These are phyloP conservation scores for Cinclus mexicanus DNA, from an alignment of 2,113 vertebrate species.

Conservation along the genomic window DNA sequence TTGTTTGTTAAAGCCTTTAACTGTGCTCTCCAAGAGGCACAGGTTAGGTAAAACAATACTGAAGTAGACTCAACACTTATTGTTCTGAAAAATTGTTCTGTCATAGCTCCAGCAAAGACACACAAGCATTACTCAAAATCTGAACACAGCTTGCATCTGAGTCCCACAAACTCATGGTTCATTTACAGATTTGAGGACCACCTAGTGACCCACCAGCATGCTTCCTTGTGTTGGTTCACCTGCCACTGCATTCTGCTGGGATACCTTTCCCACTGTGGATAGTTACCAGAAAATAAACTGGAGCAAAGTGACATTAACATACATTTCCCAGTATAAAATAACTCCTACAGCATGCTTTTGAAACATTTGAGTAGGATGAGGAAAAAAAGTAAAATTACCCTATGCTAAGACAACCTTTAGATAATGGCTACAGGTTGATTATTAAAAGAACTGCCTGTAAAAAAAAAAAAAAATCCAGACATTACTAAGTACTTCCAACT, in stretches of 20 bases:
- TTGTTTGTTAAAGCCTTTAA: background rate
- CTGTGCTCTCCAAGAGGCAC: background rate
- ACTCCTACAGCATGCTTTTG: background rate
- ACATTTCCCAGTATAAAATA: background rate
- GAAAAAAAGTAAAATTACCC: background rate
- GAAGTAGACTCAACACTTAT: background rate
- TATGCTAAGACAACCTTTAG: background rate
- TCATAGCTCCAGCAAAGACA: background rate
- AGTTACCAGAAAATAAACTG: background rate
- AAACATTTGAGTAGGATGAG: background rate
- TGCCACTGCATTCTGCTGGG: background rate
- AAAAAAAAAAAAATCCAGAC: background rate
- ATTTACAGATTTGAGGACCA: background rate
- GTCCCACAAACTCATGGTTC: background rate
- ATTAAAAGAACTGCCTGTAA: background rate
- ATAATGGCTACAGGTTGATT: background rate
- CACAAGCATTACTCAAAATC: rapidly evolving
- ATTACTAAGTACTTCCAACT: background rate
- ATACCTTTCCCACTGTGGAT: background rate
- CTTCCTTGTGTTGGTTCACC: background rate
- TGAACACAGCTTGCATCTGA: background rate
- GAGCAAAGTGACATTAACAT: background rate
- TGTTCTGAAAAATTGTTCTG: background rate
- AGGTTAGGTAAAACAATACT: background rate
- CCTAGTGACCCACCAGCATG: background rate